phyloP scores from a whole-genome alignment of 2,797 vertebrate genomes.

The Scleropages formosus region DNA sequence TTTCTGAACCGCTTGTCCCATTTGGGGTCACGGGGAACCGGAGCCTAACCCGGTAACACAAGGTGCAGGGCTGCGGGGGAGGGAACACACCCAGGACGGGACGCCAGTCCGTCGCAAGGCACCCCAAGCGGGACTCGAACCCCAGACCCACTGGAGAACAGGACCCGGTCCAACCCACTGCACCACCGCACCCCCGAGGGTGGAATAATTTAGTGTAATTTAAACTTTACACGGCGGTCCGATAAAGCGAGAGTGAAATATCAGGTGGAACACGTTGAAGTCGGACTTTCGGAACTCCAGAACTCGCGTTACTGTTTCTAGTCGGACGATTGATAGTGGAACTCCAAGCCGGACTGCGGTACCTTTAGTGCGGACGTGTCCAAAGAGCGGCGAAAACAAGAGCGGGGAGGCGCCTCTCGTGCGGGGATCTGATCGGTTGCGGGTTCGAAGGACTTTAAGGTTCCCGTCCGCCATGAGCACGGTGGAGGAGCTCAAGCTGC shows the following conservation, averaged over 20 bases:
- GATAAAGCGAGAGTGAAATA: neutral
- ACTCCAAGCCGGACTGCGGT: slow-evolving; percentile 50
- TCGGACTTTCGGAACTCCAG: slow-evolving; percentile 33
- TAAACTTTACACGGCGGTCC: neutral
- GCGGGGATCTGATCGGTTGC: neutral
- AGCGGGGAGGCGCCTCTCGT: neutral
- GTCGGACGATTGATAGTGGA: slow-evolving; percentile 49
- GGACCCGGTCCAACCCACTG: too few species aligned
- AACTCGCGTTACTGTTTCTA: slow-evolving; percentile 36
- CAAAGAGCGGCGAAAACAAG: neutral
- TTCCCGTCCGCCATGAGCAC: slow-evolving; percentile 59
- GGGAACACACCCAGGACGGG: too few species aligned
- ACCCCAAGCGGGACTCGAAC: too few species aligned
- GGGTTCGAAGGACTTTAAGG: neutral
- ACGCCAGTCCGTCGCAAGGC: too few species aligned
- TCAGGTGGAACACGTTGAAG: neutral
- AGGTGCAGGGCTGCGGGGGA: too few species aligned
- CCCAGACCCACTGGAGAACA: too few species aligned
- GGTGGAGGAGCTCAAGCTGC: slow-evolving; percentile 75
- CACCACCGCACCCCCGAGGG: too few species aligned
- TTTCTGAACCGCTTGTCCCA: too few species aligned
- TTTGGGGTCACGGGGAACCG: too few species aligned
- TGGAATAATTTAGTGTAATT: too few species aligned
- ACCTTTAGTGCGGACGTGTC: slow-evolving; percentile 64
- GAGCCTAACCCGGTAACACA: too few species aligned